phyloP scores from a whole-genome alignment of 2,888 invertebrate species.

The Eubasilissa splendida region DNA sequence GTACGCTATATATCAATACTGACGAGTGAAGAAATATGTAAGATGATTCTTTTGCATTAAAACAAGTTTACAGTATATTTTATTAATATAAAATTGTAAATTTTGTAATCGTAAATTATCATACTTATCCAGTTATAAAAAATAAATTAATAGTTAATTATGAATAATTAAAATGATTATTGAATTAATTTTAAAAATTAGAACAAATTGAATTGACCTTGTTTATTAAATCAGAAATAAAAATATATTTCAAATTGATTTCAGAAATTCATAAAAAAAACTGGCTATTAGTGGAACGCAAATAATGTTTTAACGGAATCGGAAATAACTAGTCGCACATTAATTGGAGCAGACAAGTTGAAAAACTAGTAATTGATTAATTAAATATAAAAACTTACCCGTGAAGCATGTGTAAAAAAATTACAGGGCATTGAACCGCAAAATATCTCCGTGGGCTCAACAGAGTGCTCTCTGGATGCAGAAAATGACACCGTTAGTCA shows the following conservation, averaged over 20 bases:
- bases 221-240: not conserved
- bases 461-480: not conserved
- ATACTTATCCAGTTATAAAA: too few relatives aligned
- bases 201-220: not conserved
- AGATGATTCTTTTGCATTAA: too few relatives aligned
- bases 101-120: too few relatives aligned
- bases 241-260: slow-evolving; percentile 16
- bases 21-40: too few relatives aligned
- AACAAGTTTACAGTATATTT: too few relatives aligned
- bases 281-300: not conserved
- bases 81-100: too few relatives aligned
- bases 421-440: slow-evolving; percentile 2
- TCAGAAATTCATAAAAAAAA: not conserved
- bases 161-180: too few relatives aligned
- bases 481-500: not conserved
- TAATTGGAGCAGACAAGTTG: slow-evolving; percentile 30
- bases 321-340: slow-evolving; percentile 6
- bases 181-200: not conserved
- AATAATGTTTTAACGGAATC: slow-evolving; percentile 10
- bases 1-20: too few relatives aligned
- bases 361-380: slow-evolving; percentile 33
- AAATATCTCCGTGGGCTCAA: not conserved
- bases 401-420: slow-evolving; percentile 11
- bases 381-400: slow-evolving; percentile 17
- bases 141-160: too few relatives aligned